Base-by-base conservation (phyloP, 2,797 vertebrate genomes). In the Aphelocoma californica region DNA sequence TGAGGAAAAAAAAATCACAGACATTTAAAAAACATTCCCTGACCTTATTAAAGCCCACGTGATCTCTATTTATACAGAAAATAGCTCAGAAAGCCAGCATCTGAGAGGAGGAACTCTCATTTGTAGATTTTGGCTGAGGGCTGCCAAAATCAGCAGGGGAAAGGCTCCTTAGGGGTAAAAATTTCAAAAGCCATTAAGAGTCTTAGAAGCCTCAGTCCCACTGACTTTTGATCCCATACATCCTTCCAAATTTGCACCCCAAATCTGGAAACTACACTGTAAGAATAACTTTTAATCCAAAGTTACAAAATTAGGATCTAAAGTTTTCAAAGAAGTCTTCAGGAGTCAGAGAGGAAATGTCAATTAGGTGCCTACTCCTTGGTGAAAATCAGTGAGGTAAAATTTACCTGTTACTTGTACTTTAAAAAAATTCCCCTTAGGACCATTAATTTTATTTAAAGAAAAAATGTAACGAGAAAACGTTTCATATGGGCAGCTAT, bases 11-110 rank as follows among this genome's bases (percentile, higher is more conserved):
- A 96, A 97, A 94, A 88, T 93, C 90, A 90, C 71, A 95, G 96
- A 94, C 95, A 87, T 94, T 95, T 95, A 95, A 96, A 96, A 97
- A 96, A 92, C 95, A 97, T 94, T 97, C 95, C 93, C 95, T 97
- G 96, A 97, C 95, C 96, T 96, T 95, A 96, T 95, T 97, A 97
- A 96, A 96, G 90, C 74, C 88, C 93, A 90, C 38, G 74, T 95
- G 95, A 97, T 95, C 94, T 95, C 90, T 96, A 92, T 97, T 97
- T 96, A 96, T 96, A 95, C 26, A 95, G 90, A 96, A 97, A 96
- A 97, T 87, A 89, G 93, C 93, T 96, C 81, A 87, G 90, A 96
- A 96, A 94, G 88, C 90, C 86, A 96, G 96, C 90, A 93, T 91
- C 92, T 94, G 91, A 97, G 84, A 95, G 60, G 72, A 96, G 83